phyloP scores from a whole-genome alignment of 2,797 vertebrate genomes.

The Urosaurus nigricauda region DNA sequence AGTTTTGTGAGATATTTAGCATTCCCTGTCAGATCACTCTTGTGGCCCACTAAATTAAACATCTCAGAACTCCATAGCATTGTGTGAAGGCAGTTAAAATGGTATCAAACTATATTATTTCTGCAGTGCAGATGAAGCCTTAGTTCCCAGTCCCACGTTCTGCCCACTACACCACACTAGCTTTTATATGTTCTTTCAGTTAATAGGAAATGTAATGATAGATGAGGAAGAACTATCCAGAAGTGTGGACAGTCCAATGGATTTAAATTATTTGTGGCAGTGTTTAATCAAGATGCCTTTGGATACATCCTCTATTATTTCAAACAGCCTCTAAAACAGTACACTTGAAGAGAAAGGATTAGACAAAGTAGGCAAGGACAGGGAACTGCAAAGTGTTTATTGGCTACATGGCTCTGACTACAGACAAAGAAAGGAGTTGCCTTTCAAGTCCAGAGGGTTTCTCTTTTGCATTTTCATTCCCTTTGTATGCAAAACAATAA shows the following conservation, averaged over 20 bases:
- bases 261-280: not conserved
- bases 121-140: too few relatives aligned
- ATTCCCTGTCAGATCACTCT: too few relatives aligned
- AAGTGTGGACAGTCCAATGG: not conserved
- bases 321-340: too few relatives aligned
- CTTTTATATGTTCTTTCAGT: not conserved
- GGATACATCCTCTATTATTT: not conserved
- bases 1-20: too few relatives aligned
- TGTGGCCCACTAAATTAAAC: too few relatives aligned
- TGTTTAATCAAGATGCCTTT: not conserved
- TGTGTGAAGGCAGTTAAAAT: too few relatives aligned
- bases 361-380: not conserved
- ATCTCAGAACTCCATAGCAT: too few relatives aligned
- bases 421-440: not conserved
- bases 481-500: not conserved
- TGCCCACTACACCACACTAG: not conserved
- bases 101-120: too few relatives aligned
- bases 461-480: not conserved
- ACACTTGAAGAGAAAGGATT: not conserved
- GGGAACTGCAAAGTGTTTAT: not conserved
- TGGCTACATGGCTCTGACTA: not conserved
- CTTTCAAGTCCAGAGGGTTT: not conserved
- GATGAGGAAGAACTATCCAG: not conserved
- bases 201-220: not conserved
- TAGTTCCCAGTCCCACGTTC: too few relatives aligned